Base-by-base conservation (phyloP, 2,113 vertebrate species). In the Periophthalmus modestus region DNA sequence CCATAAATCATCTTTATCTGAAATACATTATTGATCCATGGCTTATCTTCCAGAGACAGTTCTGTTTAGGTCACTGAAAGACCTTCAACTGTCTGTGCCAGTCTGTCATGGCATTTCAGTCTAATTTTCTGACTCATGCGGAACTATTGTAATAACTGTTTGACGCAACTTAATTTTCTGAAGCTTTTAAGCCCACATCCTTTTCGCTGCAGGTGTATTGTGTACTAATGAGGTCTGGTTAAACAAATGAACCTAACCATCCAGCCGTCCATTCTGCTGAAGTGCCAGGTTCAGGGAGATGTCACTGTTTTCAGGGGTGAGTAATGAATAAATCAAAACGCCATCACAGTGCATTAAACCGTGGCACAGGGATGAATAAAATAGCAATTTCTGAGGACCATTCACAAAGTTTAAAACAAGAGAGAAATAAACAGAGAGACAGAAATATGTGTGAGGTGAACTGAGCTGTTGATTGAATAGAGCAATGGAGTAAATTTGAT, bases 41-140 rank as follows among this genome's bases (percentile, higher is more conserved):
- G 58, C 58, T 61, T 61, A 61, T 61, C 58, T 61, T 16, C 58
- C 58, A 61, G 15, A 61, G 58, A 61, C 58, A 61, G 58, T 61
- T 61, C 58, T 61, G 55, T 61, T 28, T 3, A 61, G 58, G 13
- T 28, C 58, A 15, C 9, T 33, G 23, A 61, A 16, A 13, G 28
- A 61, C 58, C 58, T 61, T 61, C 24, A 61, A 18, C 34, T 34
- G 58, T 33, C 33, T 61, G 21, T 4, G 23, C 12, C 21, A 23
- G 57, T 58, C 57, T 58, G 58, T 34, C 14, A 33, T 7, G 6
- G 24, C 15, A 5, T 24, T 24, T 61, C 28, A 34, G 33, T 61
- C 24, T 34, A 33, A 61, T 34, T 33, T 16, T 33, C 16, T 16
- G 24, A 33, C 58, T 33, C 58, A 28, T 6, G 10, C 19, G 1